A percentile compares a stretch with the other conserved stretches of the same genome.
Evolutionary conservation across 2,113 vertebrate species (phyloP).

Genomic region (Hucho hucho): DNA sequence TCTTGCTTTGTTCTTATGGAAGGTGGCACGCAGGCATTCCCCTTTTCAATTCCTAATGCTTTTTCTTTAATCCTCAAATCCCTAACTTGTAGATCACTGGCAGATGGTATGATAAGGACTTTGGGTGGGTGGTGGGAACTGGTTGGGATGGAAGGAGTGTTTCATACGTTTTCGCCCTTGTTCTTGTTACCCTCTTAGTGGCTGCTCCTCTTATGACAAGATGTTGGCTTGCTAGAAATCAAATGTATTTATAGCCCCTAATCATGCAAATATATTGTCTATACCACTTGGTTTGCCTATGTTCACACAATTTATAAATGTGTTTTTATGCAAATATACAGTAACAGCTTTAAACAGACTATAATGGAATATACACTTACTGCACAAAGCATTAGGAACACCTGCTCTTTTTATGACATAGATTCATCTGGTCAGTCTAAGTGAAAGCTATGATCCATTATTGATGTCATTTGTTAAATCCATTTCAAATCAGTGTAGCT

Average conservation of each 20-base stretch:
- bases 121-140: background rate
- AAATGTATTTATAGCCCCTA: background rate
- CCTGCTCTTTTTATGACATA: no score
- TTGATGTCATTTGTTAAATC: no score
- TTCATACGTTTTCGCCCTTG: background rate
- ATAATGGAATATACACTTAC: background rate
- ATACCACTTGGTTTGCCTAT: background rate
- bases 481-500: no score
- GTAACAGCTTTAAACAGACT: background rate
- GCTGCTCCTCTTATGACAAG: background rate
- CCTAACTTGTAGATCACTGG: slow-evolving; percentile 6
- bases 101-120: slow-evolving; percentile 19
- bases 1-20: slow-evolving; percentile 4
- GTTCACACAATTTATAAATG: background rate
- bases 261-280: background rate
- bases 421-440: no score
- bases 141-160: background rate
- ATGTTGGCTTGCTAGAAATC: background rate
- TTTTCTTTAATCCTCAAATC: slow-evolving; percentile 16
- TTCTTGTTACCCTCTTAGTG: background rate
- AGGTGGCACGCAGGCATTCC: slow-evolving; percentile 1
- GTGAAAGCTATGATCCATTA: no score
- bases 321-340: background rate
- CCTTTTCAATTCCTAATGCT: slow-evolving; percentile 20
- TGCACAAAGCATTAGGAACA: no score